Percentiles rank a stretch among this genome's conserved stretches.
Evolutionary conservation across 1,140 invertebrate genomes (phyloP).

Genomic region (Oryctes rhinoceros): DNA sequence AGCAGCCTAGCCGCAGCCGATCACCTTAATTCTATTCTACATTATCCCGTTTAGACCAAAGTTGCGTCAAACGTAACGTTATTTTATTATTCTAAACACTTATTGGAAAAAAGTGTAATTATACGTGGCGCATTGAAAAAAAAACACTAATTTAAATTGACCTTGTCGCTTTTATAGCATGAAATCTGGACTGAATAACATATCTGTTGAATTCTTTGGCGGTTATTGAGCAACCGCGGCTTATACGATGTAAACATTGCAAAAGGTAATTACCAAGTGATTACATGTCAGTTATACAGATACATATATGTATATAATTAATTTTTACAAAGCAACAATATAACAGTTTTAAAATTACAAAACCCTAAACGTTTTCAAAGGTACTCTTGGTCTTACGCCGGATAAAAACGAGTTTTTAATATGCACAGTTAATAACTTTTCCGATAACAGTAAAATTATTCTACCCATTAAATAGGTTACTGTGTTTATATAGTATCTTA

Average conservation of each 20-base stretch:
- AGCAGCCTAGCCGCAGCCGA: too few relatives aligned
- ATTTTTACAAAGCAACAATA: constrained; percentile 22
- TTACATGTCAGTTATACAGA: constrained; percentile 7
- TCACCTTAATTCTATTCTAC: not conserved
- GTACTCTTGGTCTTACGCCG: not conserved
- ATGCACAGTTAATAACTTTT: not conserved
- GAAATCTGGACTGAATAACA: not conserved
- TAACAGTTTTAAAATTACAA: not conserved
- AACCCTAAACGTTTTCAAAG: not conserved
- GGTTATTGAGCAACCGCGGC: not conserved
- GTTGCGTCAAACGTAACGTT: constrained; percentile 20
- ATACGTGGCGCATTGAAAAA: not conserved
- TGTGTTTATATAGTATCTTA: too few relatives aligned
- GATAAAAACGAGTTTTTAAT: not conserved
- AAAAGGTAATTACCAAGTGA: constrained; percentile 10
- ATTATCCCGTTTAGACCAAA: not conserved
- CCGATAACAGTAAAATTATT: not conserved
- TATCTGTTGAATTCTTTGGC: not conserved
- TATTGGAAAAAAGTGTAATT: constrained; percentile 17
- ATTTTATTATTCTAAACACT: not conserved
- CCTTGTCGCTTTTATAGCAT: not conserved
- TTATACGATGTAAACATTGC: not conserved
- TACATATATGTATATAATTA: constrained; percentile 22
- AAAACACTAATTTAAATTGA: constrained; percentile 14
- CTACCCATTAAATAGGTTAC: not conserved